Percentiles rank a stretch among this genome's conserved stretches.
Evolutionary conservation across 2,113 vertebrate genomes (phyloP).

Genomic region (Halcyon malimbica): DNA sequence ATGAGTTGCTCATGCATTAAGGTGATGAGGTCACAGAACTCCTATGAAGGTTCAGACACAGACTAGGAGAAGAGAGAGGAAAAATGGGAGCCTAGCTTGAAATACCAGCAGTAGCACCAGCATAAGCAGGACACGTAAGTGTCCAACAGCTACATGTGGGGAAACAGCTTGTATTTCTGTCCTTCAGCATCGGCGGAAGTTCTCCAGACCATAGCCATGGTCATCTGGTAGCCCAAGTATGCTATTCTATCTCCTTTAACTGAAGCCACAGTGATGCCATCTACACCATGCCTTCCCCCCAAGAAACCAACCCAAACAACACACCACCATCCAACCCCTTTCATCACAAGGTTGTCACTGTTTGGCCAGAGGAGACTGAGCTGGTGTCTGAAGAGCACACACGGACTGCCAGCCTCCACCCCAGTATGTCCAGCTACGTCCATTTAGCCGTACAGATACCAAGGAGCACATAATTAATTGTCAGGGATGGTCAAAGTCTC

Average conservation of each 20-base stretch:
- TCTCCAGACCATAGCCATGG: background rate
- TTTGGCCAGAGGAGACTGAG: background rate
- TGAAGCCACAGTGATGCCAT: background rate
- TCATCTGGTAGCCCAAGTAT: background rate
- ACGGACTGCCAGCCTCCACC: background rate
- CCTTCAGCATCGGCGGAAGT: background rate
- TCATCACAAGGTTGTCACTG: background rate
- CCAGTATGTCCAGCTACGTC: background rate
- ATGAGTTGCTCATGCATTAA: background rate
- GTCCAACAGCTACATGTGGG: background rate
- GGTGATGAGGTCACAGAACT: background rate
- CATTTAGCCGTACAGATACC: background rate
- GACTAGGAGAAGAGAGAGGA: background rate
- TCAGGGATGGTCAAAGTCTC: background rate
- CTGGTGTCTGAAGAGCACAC: background rate
- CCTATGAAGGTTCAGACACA: background rate
- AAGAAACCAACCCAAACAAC: too few species aligned
- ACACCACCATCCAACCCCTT: background rate
- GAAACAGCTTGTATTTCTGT: background rate
- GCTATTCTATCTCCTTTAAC: background rate
- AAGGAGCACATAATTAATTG: background rate
- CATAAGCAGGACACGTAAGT: background rate
- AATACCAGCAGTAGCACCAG: background rate
- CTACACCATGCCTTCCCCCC: fast-evolving
- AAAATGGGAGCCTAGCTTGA: background rate